Conservation (phyloP, 2,888 invertebrate species). For the Eledone cirrhosa region DNA sequence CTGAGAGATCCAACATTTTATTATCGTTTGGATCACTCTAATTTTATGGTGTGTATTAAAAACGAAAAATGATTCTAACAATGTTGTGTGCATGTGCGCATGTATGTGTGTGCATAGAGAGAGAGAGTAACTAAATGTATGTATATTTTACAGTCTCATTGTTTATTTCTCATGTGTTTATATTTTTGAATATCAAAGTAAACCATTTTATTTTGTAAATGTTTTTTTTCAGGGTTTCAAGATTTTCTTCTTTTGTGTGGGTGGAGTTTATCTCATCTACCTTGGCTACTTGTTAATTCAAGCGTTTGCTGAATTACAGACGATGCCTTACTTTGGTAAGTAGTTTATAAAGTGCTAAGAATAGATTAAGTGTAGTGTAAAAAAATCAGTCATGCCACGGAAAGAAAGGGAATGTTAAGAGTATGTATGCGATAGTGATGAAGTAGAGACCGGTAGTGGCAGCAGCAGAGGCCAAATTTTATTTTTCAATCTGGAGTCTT, state of each 20-base stretch:
- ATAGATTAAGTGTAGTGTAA: too few species aligned
- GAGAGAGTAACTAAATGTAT: background rate
- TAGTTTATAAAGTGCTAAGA: too few species aligned
- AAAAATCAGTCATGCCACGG: too few species aligned
- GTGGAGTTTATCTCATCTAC: constrained; percentile 86
- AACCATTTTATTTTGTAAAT: background rate
- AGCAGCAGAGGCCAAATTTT: too few species aligned
- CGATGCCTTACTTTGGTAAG: constrained; percentile 98
- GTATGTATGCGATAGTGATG: too few species aligned
- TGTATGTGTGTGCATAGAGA: background rate
- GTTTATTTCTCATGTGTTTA: too few species aligned
- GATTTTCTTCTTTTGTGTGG: constrained; percentile 87
- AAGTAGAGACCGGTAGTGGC: too few species aligned
- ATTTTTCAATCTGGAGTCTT: too few species aligned
- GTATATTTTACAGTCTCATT: too few species aligned
- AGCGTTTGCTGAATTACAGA: constrained; percentile 92
- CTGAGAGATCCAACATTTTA: constrained; percentile 91
- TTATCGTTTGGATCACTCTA: constrained; percentile 80
- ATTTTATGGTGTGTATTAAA: constrained; percentile 55
- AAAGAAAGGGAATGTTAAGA: too few species aligned
- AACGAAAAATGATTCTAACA: too few species aligned
- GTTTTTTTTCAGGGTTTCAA: constrained; percentile 80
- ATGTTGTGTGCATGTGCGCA: background rate
- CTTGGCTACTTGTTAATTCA: constrained; percentile 83
- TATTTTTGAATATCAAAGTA: background rate